Conservation (phyloP, 2,888 invertebrate genomes). For the Conchocele bisecta region DNA sequence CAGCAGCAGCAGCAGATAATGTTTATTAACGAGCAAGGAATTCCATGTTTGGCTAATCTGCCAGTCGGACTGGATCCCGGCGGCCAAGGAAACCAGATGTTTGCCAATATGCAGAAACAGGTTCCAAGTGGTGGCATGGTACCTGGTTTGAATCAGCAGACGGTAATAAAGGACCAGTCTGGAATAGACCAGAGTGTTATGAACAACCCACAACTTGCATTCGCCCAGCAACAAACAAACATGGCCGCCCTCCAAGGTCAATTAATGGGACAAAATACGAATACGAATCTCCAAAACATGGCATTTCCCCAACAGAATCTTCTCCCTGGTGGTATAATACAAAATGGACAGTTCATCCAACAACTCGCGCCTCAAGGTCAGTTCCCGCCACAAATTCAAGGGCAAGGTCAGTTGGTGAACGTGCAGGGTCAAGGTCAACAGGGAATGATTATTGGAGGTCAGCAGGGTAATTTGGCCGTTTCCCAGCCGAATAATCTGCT, state of each 20-base stretch:
- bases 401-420: slow-evolving; percentile 50
- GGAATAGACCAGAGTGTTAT: slow-evolving; percentile 52
- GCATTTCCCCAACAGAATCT: slow-evolving; percentile 49
- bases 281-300: slow-evolving; percentile 46
- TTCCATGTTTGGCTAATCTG: slow-evolving; percentile 68
- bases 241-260: slow-evolving; percentile 62
- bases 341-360: slow-evolving; percentile 56
- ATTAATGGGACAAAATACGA: slow-evolving; percentile 39
- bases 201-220: slow-evolving; percentile 50
- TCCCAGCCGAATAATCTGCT: slow-evolving; percentile 67
- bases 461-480: slow-evolving; percentile 55
- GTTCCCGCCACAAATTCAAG: slow-evolving; percentile 40
- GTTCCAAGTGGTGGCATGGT: slow-evolving; percentile 16
- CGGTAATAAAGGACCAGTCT: slow-evolving; percentile 12
- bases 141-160: slow-evolving; percentile 26
- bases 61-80: slow-evolving; percentile 59
- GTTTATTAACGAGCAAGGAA: slow-evolving; percentile 74
- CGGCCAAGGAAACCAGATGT: slow-evolving; percentile 32
- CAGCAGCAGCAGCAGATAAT: slow-evolving; percentile 70
- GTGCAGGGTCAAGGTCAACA: slow-evolving; percentile 56
- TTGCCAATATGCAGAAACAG: slow-evolving; percentile 44
- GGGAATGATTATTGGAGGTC: slow-evolving; percentile 44
- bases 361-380: slow-evolving; percentile 44
- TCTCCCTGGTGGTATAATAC: slow-evolving; percentile 49
- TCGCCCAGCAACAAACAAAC: slow-evolving; percentile 66